Base-by-base conservation (phyloP, 1,140 invertebrate genomes). In the Meloidogyne chitwoodi region DNA sequence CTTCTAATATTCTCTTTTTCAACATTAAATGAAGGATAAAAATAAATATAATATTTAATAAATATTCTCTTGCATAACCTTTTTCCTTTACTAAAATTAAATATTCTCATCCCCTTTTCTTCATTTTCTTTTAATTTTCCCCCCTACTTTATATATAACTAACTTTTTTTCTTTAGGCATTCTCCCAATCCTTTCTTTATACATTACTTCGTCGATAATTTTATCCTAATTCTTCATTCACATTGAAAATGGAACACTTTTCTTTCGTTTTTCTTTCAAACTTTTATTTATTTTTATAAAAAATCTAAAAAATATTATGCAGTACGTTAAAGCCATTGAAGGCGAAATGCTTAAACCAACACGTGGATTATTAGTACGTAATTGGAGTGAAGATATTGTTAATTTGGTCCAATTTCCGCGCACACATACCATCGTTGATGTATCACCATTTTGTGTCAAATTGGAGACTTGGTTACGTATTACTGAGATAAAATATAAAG, bases 341-440 rank as follows among this genome's bases (percentile, higher is more conserved):
- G 48, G 48, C 12, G 48, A 73, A 73, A 73, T 61, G 56, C 27
- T 73, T 29, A 73, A 73, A 31, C 71, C 71, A 26, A 34, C 34
- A 22, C 48, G 31, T 31, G 27, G 38, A 61, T 61, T 79, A 63
- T 22, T 79, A 12, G 80, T 83, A 6, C 63, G 62, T 68, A 93
- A 94, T 88, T 96, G 91, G 88, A 93, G 95, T 86, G 93, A 94
- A 89, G 93, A 95, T 89, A 89, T 93, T 79, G 93, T 95, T 75
- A 95, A 96, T 90, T 89, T 96, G 81, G 95, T 94, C 89, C 94
- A 96, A 88, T 95, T 95, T 87, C 92, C 92, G 34, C 91, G 94
- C 86, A 83, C 83, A 10, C 92, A 93, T 68, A 90, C 93, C 81
- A 89, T 95, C 84, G 93, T 93, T 38, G 94, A 93, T 48, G 89